phyloP scores from a whole-genome alignment of 2,113 vertebrate species.

The Circaetus cinerascens region DNA sequence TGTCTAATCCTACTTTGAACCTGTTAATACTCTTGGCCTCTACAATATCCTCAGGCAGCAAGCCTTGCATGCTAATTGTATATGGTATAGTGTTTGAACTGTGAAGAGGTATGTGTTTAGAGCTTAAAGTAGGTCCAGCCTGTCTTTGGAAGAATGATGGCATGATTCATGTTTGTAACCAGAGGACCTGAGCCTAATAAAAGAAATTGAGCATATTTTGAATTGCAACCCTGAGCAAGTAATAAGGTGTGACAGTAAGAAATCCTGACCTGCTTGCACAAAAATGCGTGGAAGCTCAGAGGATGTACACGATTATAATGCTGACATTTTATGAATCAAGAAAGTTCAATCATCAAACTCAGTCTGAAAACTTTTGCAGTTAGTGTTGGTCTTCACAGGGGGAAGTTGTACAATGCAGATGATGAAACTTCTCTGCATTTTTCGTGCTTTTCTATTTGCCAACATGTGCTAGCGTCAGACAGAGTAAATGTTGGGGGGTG shows the following conservation, averaged over 20 bases:
- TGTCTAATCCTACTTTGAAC: slow-evolving; percentile 46
- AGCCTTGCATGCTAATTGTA: background rate
- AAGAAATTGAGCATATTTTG: background rate
- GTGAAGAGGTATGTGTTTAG: background rate
- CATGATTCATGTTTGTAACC: background rate
- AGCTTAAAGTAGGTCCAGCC: background rate
- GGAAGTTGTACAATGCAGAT: background rate
- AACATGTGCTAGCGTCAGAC: background rate
- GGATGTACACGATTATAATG: background rate
- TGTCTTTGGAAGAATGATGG: background rate
- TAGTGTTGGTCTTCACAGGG: background rate
- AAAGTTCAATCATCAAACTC: background rate
- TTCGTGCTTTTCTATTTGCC: background rate
- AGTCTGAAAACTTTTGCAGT: background rate
- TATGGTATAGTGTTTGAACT: background rate
- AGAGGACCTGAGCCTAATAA: background rate
- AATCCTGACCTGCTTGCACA: background rate
- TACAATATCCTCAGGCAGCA: background rate
- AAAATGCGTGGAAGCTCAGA: background rate
- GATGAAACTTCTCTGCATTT: background rate
- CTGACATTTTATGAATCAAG: background rate
- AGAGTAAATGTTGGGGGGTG: background rate
- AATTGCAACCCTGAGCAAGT: background rate
- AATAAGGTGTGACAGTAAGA: background rate
- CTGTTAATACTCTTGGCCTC: slow-evolving; percentile 8